Evolutionary conservation across 2,797 vertebrate species (phyloP), one percentile per base, ranked within the genome.

Genomic region (Chromis chromis): DNA sequence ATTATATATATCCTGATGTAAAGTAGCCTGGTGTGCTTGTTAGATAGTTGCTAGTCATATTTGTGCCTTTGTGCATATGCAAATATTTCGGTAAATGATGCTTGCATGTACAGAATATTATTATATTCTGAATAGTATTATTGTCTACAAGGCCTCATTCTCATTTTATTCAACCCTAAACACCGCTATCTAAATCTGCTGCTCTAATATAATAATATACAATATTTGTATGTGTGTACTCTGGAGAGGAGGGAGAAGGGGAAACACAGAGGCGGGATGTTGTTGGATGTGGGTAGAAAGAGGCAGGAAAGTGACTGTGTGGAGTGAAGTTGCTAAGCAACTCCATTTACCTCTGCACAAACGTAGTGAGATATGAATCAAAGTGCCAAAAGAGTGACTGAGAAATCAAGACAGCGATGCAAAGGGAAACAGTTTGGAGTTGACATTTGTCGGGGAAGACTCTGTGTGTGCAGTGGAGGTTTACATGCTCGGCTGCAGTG

Each of bases 281-380:
- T 74, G 82, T 58, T 74, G 64, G 40, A 68, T 31, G 19, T 53
- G 62, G 46, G 65, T 70, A 52, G 67, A 64, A 62, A 78, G n/a
- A 31, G 50, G 46, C 61, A 79, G 79, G 4, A 48, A 74, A 59
- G 64, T 59, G 65, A 42, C 31, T 74, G 48, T 82, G 66, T 76
- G 61, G 42, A 69, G 48, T 22, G 68, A 89, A 83, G 90, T 92
- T 91, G 91, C 91, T 89, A 73, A 88, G 88, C 89, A 91, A 91
- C 88, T 73, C 69, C 31, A 27, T 82, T 87, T 76, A 75, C 66
- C 56, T 57, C 74, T 52, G 68, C 66, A 62, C 65, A 54, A 57
- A 80, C 9, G 4, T 58, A 60, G 63, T 36, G 67, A 70, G 81
- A 85, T 76, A 48, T 52, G 74, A 89, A 78, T 87, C 71, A 60